A percentile compares a stretch with the other conserved stretches of the same genome.
These are phyloP conservation scores for Netelia virgata DNA, from an alignment of 2,888 invertebrate genomes.

Conservation along the genomic window DNA sequence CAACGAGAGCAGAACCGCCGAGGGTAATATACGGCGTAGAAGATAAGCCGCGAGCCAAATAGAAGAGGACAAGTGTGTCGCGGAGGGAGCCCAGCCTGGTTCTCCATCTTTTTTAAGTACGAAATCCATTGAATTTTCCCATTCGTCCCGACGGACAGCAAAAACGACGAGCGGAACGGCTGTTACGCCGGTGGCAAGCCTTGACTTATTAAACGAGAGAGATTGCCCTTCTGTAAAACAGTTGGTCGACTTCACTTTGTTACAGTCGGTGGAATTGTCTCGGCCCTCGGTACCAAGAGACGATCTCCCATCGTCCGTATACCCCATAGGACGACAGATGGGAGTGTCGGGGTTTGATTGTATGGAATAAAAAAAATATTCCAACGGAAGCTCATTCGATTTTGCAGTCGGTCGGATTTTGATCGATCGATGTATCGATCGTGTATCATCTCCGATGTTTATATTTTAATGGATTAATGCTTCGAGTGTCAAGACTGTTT, in stretches of 20 bases:
- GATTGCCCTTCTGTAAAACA: conserved; percentile 74
- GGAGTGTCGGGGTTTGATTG: conserved; percentile 57
- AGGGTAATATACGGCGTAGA: conserved; percentile 10
- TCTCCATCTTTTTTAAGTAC: conserved; percentile 42
- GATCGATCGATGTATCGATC: not conserved
- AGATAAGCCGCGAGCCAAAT: conserved; percentile 54
- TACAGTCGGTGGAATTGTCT: conserved; percentile 32
- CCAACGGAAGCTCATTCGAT: not conserved
- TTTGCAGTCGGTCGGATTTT: not conserved
- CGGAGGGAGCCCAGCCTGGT: not conserved
- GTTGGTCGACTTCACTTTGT: conserved; percentile 66
- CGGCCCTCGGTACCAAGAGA: not conserved
- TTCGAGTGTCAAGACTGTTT: no score
- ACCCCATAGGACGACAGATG: conserved; percentile 69
- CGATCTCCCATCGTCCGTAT: conserved; percentile 60
- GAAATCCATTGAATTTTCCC: conserved; percentile 60
- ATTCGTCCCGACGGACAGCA: conserved; percentile 55
- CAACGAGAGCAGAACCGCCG: conserved; percentile 3
- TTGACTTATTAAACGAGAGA: conserved; percentile 71
- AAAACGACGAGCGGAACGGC: conserved; percentile 63
- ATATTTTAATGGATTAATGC: no score
- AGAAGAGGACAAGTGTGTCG: conserved; percentile 68
- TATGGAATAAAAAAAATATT: conserved; percentile 32
- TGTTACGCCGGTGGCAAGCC: conserved; percentile 61
- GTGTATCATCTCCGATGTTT: no score